Conservation (phyloP, 2,797 vertebrate species). For the Rhynchotus rufescens region DNA sequence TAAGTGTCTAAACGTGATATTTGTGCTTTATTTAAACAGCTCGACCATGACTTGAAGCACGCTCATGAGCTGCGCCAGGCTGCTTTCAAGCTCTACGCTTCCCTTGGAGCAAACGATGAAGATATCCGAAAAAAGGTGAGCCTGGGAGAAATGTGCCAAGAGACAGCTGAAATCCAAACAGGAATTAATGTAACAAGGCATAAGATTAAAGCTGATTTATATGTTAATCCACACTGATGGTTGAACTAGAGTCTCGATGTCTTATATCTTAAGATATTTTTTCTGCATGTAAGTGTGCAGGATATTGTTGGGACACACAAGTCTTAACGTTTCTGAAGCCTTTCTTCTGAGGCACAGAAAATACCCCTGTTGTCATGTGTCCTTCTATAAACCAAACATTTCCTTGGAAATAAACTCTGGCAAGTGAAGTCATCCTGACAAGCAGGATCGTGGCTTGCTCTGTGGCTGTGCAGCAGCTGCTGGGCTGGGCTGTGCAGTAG, state of each 20-base stretch:
- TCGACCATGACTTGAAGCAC: constrained; percentile 98
- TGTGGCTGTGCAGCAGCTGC: not conserved
- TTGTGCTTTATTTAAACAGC: constrained; percentile 75
- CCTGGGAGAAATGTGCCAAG: constrained; percentile 55
- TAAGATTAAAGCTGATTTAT: constrained; percentile 55
- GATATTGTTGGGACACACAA: constrained; percentile 38
- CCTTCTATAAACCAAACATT: not conserved
- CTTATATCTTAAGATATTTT: constrained; percentile 54
- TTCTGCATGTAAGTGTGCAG: constrained; percentile 62
- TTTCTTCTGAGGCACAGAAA: constrained; percentile 38
- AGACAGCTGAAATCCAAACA: constrained; percentile 56
- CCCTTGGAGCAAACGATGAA: constrained; percentile 97
- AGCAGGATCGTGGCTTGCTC: not conserved
- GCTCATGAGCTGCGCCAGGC: constrained; percentile 98
- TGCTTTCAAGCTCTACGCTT: constrained; percentile 98
- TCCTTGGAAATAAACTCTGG: not conserved
- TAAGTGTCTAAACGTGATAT: not conserved
- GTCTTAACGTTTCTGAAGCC: constrained; percentile 38
- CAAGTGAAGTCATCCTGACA: not conserved
- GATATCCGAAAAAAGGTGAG: constrained; percentile 98
- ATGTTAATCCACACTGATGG: constrained; percentile 2
- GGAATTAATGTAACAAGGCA: constrained; percentile 46
- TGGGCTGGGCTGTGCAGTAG: not conserved
- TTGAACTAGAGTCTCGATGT: constrained; percentile 27
- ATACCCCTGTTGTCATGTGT: not conserved